phyloP scores from a whole-genome alignment of 2,888 invertebrate genomes.

The Andrena bicolor region DNA sequence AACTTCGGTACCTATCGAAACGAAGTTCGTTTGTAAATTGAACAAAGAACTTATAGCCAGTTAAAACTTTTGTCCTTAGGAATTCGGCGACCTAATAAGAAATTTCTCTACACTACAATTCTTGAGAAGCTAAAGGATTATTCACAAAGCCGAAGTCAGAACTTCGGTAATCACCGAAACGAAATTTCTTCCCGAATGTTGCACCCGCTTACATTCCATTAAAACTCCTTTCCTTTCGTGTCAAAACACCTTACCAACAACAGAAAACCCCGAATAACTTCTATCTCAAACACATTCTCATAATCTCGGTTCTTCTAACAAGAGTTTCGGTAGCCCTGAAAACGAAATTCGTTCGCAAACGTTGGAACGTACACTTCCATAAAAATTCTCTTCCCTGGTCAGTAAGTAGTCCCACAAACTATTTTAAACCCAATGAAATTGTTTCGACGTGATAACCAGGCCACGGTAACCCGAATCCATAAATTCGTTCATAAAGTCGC shows the following conservation, averaged over 20 bases:
- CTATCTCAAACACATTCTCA: not conserved
- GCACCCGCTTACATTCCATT: too few relatives aligned
- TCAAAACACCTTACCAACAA: not conserved
- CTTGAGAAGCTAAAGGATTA: too few relatives aligned
- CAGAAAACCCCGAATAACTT: not conserved
- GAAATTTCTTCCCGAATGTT: not conserved
- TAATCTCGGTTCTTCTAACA: not conserved
- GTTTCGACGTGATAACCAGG: not conserved
- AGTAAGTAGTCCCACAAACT: not conserved
- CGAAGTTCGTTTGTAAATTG: too few relatives aligned
- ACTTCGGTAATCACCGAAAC: not conserved
- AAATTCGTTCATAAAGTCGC: constrained; percentile 17
- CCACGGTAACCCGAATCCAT: not conserved
- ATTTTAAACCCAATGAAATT: not conserved
- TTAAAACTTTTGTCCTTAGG: too few relatives aligned
- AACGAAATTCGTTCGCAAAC: not conserved
- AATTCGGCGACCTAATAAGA: too few relatives aligned
- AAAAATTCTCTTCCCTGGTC: not conserved
- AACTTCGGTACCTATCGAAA: too few relatives aligned
- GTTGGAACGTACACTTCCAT: not conserved
- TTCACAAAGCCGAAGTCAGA: not conserved
- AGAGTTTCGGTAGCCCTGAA: not conserved
- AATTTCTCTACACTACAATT: too few relatives aligned
- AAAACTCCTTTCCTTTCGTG: too few relatives aligned
- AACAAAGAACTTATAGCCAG: too few relatives aligned